A percentile compares a stretch with the other conserved stretches of the same genome.
phyloP scores from a whole-genome alignment of 2,113 vertebrate species.

The Excalfactoria chinensis region DNA sequence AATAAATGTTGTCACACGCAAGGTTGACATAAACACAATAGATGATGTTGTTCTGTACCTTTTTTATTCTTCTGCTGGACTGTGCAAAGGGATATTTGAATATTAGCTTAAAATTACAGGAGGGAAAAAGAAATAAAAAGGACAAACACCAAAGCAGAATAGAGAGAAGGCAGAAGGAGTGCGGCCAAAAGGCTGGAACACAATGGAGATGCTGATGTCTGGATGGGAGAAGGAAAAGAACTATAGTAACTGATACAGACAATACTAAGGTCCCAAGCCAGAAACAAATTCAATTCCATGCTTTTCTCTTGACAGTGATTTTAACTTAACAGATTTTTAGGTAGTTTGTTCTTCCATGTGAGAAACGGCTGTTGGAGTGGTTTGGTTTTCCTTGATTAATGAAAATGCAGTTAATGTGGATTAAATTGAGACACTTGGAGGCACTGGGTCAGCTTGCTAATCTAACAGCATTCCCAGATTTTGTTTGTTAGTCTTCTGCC shows the following conservation, averaged over 20 bases:
- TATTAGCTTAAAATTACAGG: not conserved
- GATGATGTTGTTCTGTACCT: not conserved
- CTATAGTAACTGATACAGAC: not conserved
- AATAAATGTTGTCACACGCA: not conserved
- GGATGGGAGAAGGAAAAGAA: not conserved
- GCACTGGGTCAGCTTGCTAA: not conserved
- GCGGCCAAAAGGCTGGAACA: not conserved
- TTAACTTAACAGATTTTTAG: not conserved
- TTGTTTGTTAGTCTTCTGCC: not conserved
- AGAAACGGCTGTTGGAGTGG: not conserved
- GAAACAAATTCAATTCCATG: not conserved
- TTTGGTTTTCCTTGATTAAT: not conserved
- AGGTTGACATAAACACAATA: not conserved
- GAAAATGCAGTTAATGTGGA: not conserved
- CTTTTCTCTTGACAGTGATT: not conserved
- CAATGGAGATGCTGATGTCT: not conserved
- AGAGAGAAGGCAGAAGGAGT: not conserved
- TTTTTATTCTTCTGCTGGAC: constrained; percentile 8
- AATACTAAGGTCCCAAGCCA: not conserved
- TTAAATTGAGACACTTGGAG: not conserved
- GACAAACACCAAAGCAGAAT: not conserved
- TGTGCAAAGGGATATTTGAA: not conserved
- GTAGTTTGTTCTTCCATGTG: not conserved
- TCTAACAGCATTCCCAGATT: not conserved
- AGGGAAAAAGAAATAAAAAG: not conserved